Base-by-base conservation (phyloP, 2,113 vertebrate genomes). In the Oreotrochilus melanogaster region DNA sequence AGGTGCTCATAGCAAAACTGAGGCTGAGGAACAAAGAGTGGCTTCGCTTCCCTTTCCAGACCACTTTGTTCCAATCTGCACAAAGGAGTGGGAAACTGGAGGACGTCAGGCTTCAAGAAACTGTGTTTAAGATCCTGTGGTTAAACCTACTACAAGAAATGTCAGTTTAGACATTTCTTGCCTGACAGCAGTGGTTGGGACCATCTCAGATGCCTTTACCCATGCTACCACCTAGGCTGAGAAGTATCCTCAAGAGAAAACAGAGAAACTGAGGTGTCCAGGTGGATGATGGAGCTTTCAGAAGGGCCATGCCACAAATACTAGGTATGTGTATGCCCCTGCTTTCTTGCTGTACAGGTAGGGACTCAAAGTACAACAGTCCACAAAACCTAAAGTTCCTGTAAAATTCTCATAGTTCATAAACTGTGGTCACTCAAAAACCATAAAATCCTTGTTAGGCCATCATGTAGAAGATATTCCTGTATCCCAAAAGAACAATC, bases 301-400 rank as follows among this genome's bases (percentile, higher is more conserved):
- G 42, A 94, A 74, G 60, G 45, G 8, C 3, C 18, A 35, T 23
- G n/a, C 9, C 18, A 70, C n/a, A 74, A 25, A 62, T 48, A n/a
- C 6, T 47, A 69, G 62, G 42, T 18, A 35, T 4, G 4, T 1
- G 0, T n/a, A 16, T 19, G 12, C 16, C 18, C 48, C 23, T 65
- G 18, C 4, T 21, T 60, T 60, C 27, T 51, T 72, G 30, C 6
- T 47, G 28, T 42, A 67, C 72, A 81, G 23, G 10, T 2, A 65
- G 48, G 19, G 61, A 87, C 22, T 81, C 65, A 67, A 58, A 66
- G 27, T 15, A 43, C 58, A 72, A 23, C 2, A 35, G 28, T 39
- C 14, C 62, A 18, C 24, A 51, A 74, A 79, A 50, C 14, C 18
- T 30, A 27, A 2, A 43, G 27, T 33, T 86, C 30, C 30, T 1